A percentile compares a stretch with the other conserved stretches of the same genome.
These are phyloP conservation scores for Papilio polyxenes DNA, from an alignment of 1,140 invertebrate species.

Conservation along the genomic window DNA sequence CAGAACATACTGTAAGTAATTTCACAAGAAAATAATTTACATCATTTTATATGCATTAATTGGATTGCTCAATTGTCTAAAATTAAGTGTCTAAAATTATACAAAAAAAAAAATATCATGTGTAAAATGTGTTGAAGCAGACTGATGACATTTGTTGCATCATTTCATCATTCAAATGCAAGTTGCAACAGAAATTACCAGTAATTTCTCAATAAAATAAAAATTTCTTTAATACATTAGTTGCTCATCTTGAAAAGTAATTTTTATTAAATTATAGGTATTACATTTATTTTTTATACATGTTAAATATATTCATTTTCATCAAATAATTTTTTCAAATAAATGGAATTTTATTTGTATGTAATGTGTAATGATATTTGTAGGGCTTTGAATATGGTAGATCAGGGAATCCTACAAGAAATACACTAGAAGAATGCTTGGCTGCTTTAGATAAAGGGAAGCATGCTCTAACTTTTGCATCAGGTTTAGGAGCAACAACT, in stretches of 20 bases:
- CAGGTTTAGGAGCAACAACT: conserved; percentile 93
- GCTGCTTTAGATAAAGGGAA: conserved; percentile 95
- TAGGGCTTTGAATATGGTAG: conserved; percentile 96
- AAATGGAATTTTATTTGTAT: neutral
- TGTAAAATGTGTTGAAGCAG: neutral
- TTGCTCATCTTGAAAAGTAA: no score
- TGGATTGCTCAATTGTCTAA: neutral
- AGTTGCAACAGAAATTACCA: neutral
- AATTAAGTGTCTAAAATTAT: neutral
- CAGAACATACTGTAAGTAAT: conserved; percentile 85
- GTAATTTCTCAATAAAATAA: conserved; percentile 6
- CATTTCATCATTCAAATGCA: conserved; percentile 5
- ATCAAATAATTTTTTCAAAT: neutral
- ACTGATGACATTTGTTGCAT: conserved; percentile 17
- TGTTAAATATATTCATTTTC: neutral
- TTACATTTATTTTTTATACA: no score
- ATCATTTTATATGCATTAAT: neutral
- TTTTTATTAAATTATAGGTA: no score
- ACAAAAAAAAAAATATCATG: neutral
- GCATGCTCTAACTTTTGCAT: conserved; percentile 92
- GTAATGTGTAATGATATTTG: conserved; percentile 49
- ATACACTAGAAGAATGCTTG: conserved; percentile 93
- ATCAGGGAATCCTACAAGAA: conserved; percentile 96
- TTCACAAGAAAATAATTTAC: neutral
- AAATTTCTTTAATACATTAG: neutral